Base-by-base conservation (phyloP, 2,113 vertebrate genomes). In the Triplophysa tibetana region DNA sequence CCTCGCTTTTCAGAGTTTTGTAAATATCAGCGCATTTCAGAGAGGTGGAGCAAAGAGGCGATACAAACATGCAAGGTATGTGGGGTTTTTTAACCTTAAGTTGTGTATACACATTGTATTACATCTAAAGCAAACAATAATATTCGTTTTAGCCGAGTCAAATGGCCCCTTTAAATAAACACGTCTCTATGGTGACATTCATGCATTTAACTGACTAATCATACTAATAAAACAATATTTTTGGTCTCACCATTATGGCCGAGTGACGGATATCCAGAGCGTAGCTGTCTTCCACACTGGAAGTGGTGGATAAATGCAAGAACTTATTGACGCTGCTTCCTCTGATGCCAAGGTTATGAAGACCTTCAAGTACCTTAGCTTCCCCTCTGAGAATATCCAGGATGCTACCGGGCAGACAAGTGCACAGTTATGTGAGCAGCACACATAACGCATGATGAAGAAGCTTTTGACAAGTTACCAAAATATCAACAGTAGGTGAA, bases 251-350 rank as follows among this genome's bases (percentile, higher is more conserved):
- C 91, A 90, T 91, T 86, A 99, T 91, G 0, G 97, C 93, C 81
- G 95, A 86, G 88, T 97, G 94, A 29, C 95, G 95, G 77, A 98
- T 96, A 88, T 99, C 96, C 82, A 99, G 89, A 0, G 93, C 93
- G n/a, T 95, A 97, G 79, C 66, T 92, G 82, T 93, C 87, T 48
- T 95, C 92, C 79, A 88, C 83, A 41, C 85, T 75, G 64, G 87
- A 92, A 72, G 94, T 26, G 19, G 72, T 68, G 38, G 92, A 92
- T 78, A 98, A 85, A 68, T 89, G 95, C 81, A 98, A 91, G 87
- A 98, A 90, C 81, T 92, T 93, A 75, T 84, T 91, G 78, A 94
- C 88, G 77, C 90, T 84, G 58, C 95, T 92, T 78, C 89, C 92
- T 85, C 89, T 91, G 69, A 99, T 92, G 73, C 96, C 96, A 52